phyloP scores from a whole-genome alignment of 2,888 invertebrate genomes.

The Polylopha cassiicola region DNA sequence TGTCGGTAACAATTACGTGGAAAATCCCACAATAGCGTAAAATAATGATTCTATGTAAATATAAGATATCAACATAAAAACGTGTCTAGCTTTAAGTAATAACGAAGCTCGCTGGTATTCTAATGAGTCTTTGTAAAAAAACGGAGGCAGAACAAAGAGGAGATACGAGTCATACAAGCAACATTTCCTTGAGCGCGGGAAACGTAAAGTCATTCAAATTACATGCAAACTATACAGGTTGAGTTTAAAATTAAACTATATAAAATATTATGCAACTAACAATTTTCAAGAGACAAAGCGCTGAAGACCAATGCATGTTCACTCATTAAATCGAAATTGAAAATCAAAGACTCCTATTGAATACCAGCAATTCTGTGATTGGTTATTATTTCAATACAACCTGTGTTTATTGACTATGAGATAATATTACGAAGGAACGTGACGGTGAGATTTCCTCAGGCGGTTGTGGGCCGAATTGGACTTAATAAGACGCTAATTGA shows the following conservation, averaged over 20 bases:
- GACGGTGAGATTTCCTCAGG: conserved; percentile 45
- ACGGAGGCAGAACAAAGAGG: conserved; percentile 37
- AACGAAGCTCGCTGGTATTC: conserved; percentile 35
- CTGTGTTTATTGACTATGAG: too few species aligned
- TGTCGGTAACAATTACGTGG: conserved; percentile 18
- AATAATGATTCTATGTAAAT: conserved; percentile 18
- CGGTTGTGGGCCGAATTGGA: conserved; percentile 42
- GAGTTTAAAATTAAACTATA: not conserved
- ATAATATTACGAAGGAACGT: conserved; percentile 32
- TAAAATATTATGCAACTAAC: too few species aligned
- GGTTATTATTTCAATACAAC: too few species aligned
- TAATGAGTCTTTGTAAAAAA: conserved; percentile 41
- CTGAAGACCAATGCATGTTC: too few species aligned
- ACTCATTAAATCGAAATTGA: too few species aligned
- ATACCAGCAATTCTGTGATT: too few species aligned
- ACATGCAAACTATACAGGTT: conserved; percentile 22
- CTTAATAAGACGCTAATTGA: conserved; percentile 46
- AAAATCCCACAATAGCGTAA: conserved; percentile 19
- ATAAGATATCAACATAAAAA: conserved; percentile 17
- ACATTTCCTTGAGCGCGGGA: conserved; percentile 59
- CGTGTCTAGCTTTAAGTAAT: conserved; percentile 22
- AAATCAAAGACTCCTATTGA: too few species aligned
- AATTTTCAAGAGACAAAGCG: too few species aligned
- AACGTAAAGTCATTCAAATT: conserved; percentile 41
- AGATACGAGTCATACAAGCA: conserved; percentile 27